phyloP scores from a whole-genome alignment of 1,140 invertebrate genomes.

The Drosophila nebulosa region DNA sequence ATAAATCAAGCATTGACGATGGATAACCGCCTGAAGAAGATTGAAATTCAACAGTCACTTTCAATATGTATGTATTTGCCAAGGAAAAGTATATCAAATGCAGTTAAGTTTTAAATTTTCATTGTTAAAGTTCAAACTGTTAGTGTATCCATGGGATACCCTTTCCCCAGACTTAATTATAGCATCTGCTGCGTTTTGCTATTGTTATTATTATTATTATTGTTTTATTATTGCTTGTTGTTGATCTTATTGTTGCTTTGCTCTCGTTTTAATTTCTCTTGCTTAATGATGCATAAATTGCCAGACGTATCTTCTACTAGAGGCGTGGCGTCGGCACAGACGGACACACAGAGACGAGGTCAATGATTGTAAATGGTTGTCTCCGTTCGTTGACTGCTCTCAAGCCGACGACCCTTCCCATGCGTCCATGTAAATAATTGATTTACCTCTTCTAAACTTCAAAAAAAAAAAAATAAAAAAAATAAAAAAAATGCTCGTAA shows the following conservation, averaged over 20 bases:
- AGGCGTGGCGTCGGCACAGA: conserved; percentile 22
- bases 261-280: conserved; percentile 47
- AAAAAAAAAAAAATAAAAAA: background rate
- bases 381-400: conserved; percentile 41
- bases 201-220: conserved; percentile 49
- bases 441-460: conserved; percentile 55
- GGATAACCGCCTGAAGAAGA: background rate
- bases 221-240: conserved; percentile 54
- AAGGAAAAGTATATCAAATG: too few relatives aligned
- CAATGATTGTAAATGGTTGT: conserved; percentile 41
- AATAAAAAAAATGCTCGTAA: conserved; percentile 21
- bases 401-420: background rate
- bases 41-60: background rate
- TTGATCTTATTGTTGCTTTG: conserved; percentile 22
- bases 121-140: too few relatives aligned
- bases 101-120: too few relatives aligned
- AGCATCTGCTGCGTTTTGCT: conserved; percentile 22
- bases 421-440: conserved; percentile 56
- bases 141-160: background rate
- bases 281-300: conserved; percentile 70
- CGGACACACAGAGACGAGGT: conserved; percentile 59
- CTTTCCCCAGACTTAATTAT: conserved; percentile 41
- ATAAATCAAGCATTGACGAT: background rate
- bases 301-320: conserved; percentile 30
- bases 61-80: too few relatives aligned